Percentiles rank a stretch among this genome's conserved stretches.
phyloP scores from a whole-genome alignment of 2,113 vertebrate species.

The Athene cunicularia region DNA sequence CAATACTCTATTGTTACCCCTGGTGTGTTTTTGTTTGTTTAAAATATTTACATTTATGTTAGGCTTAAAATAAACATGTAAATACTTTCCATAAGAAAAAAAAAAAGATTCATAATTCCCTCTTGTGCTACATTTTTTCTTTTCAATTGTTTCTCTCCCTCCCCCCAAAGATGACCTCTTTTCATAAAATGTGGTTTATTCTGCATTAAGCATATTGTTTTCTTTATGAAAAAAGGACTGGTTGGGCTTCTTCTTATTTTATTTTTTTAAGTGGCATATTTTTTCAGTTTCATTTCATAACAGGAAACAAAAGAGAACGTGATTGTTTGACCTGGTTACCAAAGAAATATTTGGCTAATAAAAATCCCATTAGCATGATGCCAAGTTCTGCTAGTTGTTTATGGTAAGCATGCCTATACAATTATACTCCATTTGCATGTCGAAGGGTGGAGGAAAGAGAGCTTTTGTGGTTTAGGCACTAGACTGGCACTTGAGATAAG shows the following conservation, averaged over 20 bases:
- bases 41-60: conserved; percentile 79
- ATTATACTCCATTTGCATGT: conserved; percentile 39
- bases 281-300: conserved; percentile 69
- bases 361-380: conserved; percentile 38
- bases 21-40: conserved; percentile 77
- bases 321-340: conserved; percentile 69
- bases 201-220: conserved; percentile 64
- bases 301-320: conserved; percentile 73
- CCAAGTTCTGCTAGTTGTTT: conserved; percentile 54
- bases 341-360: conserved; percentile 60
- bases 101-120: conserved; percentile 55
- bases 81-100: conserved; percentile 72
- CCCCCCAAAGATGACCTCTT: conserved; percentile 63
- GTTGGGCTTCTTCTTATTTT: conserved; percentile 46
- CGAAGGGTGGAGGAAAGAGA: background rate
- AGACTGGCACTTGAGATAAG: conserved; percentile 65
- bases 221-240: conserved; percentile 44
- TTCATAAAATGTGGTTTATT: conserved; percentile 67
- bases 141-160: conserved; percentile 58
- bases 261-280: conserved; percentile 66
- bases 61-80: conserved; percentile 76
- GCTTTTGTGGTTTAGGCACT: conserved; percentile 55
- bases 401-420: conserved; percentile 50
- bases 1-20: conserved; percentile 76
- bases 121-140: conserved; percentile 49